Conservation (phyloP, 2,113 vertebrate genomes). For the Alectura lathami region DNA sequence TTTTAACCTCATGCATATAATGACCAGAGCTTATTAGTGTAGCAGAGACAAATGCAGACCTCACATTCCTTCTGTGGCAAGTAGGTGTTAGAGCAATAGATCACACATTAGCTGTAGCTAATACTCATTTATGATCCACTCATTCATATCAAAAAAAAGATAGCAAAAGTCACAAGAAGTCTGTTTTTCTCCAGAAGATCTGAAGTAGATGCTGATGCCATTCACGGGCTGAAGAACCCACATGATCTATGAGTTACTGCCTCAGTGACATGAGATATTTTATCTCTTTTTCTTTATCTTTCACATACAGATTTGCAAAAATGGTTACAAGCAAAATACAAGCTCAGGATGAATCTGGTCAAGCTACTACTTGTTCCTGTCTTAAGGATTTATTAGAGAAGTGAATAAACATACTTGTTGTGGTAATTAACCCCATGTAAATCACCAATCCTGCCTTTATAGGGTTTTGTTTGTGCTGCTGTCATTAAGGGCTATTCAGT, state of each 20-base stretch:
- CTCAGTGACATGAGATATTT: neutral
- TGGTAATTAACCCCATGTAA: constrained; percentile 50
- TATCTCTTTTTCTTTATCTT: neutral
- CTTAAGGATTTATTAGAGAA: constrained; percentile 58
- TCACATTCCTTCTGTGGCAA: neutral
- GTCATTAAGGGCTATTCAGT: constrained; percentile 9
- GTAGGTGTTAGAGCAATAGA: neutral
- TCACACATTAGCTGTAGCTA: neutral
- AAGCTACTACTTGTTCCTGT: constrained; percentile 46
- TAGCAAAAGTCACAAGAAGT: neutral
- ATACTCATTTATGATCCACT: neutral
- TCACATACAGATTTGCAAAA: neutral
- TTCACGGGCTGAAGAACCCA: neutral
- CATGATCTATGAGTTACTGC: neutral
- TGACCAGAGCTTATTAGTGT: neutral
- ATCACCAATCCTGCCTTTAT: constrained; percentile 30
- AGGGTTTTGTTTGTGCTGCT: constrained; percentile 22
- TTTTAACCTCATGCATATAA: neutral
- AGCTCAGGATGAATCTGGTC: constrained; percentile 27
- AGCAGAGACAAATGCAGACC: neutral
- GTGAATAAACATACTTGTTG: constrained; percentile 56
- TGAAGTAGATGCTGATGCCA: neutral
- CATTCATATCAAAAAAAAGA: neutral
- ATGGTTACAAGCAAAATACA: neutral
- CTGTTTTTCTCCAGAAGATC: neutral